Evolutionary conservation across 2,797 vertebrate genomes (phyloP), one percentile per base, ranked within the genome.

Genomic region (Gymnopithys bicolor): DNA sequence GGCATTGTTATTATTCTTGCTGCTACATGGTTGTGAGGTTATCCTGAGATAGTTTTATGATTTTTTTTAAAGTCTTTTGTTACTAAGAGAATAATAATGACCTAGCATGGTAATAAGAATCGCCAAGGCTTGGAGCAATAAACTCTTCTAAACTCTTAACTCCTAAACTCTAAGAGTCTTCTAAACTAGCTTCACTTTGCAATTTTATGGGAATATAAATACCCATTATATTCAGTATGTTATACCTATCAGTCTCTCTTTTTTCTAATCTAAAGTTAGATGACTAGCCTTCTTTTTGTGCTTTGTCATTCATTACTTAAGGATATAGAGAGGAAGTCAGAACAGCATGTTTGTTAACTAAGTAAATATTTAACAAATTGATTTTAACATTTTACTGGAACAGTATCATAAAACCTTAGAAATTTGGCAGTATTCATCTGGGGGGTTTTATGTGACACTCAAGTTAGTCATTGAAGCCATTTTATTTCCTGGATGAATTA

Each of bases 131-230:
- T 88, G 41, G 41, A 95, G 73, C 89, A 84, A 60, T 93, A 77
- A 89, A 91, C 63, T 93, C 78, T 66, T 66, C 73, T 66, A 58
- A 71, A 52, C 21, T 63, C 45, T 27, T 49, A 63, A 28, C 48
- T 68, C 68, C 10, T 55, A 55, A 68, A 62, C 19, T 68, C 55
- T 49, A 45, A 41, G 53, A 58, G 30, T 89, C 45, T 21, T 93
- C n/a, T 62, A 75, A 91, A 95, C 19, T 77, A 84, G 39, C 55
- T 92, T 77, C 32, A n/a, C 92, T 93, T 89, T 95, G 67, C 51
- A 87, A 8, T 80, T 91, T 95, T 87, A 83, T 82, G 55, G 66
- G 33, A 90, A 76, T 94, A 92, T 75, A 95, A 95, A 93, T 83
- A 84, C 30, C 52, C 32, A 24, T 92, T 84, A 37, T 83, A 41